These are phyloP conservation scores for Polypedilum vanderplanki DNA, from an alignment of 1,140 invertebrate genomes.

Conservation along the genomic window DNA sequence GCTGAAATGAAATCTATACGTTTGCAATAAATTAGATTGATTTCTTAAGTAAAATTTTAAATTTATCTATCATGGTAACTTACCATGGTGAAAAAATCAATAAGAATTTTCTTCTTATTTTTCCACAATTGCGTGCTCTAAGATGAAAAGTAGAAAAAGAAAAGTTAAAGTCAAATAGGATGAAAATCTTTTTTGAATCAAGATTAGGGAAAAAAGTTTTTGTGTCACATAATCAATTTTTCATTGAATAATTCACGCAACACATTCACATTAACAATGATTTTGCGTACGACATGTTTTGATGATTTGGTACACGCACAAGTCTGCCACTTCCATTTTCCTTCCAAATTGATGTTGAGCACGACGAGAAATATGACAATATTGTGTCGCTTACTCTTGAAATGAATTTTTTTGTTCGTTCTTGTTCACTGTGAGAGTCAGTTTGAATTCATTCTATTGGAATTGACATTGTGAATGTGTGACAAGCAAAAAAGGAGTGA, in stretches of 20 bases:
- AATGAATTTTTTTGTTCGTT: not conserved
- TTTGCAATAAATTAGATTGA: too few species aligned
- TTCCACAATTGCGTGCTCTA: too few species aligned
- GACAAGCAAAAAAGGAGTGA: too few species aligned
- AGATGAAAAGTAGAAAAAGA: not conserved
- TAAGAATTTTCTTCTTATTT: not conserved
- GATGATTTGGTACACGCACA: not conserved
- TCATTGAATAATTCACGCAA: not conserved
- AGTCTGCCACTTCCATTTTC: not conserved
- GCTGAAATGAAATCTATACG: too few species aligned
- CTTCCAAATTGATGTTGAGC: not conserved
- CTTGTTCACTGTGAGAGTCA: not conserved
- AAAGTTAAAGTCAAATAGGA: too few species aligned
- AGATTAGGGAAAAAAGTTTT: not conserved
- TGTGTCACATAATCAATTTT: constrained; percentile 1
- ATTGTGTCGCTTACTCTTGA: not conserved
- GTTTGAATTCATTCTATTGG: not conserved
- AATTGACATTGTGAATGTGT: too few species aligned
- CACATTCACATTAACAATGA: not conserved
- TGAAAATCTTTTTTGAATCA: too few species aligned
- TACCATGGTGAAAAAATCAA: too few species aligned
- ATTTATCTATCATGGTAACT: too few species aligned
- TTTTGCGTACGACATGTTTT: not conserved
- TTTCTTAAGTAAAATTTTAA: too few species aligned
- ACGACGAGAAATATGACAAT: not conserved